Evolutionary conservation across 2,888 invertebrate genomes (phyloP), one percentile per base, ranked within the genome.

Genomic region (Celastrina argiolus): DNA sequence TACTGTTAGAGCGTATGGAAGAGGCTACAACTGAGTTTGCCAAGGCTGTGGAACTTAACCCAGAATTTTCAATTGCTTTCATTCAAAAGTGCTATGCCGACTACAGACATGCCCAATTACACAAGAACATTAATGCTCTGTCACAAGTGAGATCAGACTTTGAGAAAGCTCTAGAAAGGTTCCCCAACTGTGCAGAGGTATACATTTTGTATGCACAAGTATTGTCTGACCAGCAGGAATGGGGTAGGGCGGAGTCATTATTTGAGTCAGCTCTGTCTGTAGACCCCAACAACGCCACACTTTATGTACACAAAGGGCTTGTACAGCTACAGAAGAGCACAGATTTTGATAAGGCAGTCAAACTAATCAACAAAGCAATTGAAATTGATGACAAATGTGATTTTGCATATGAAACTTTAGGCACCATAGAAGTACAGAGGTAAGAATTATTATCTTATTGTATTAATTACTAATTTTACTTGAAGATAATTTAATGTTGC

Each of bases 391-490:
- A 96, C 64, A 96, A 96, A 83, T 98, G 98, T 91, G 97, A 97
- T 87, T 96, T 98, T 91, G 98, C 97, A 8, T 98, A 97, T 84
- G 99, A 99, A 91, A 98, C 98, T 58, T 92, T 98, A 70, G 98
- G 97, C 74, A 97, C 98, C 31, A 95, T 99, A 72, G 97, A 98
- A 93, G 97, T 98, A 71, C 98, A 98, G 89, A 92, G 95, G 97
- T 94, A 91, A 89, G 86, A 16, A 31, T 45, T 59, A 42, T 58
- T 31, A 22, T 31, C 63, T 16, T 41, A 26, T 56, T 26, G 1
- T 63, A 2, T 12, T 36, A 28, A 18, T 45, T 18, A 10, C 10
- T 8, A 18, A 18, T 10, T 6, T 10, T 45, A 16, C 16, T 18
- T 16, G 18, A 7, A 42, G 42, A 16, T 16, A 41, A 31, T 31